Base-by-base conservation (phyloP, 2,888 invertebrate species). In the Maniola hyperantus region DNA sequence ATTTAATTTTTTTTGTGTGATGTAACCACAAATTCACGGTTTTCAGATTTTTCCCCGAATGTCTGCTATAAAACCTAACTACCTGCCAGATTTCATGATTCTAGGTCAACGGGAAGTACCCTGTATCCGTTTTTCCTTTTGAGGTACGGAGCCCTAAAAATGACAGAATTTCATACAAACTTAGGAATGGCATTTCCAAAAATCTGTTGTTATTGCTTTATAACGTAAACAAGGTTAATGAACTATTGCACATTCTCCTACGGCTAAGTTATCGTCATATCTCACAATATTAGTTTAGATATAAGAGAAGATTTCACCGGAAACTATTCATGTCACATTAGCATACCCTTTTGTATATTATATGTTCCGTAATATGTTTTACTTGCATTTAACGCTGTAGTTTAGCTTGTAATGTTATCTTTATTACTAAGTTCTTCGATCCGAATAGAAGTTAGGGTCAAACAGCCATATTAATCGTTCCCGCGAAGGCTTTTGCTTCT, bases 181-280 rank as follows among this genome's bases (percentile, higher is more conserved):
- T 26, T 26, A 26, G 26, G 4, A 4, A 4, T 26, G 26, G 26
- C 26, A 26, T 26, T 26, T 26, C 26, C 26, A 26, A 26, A 26
- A 26, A 26, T 26, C 77, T 79, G 76, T 79, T 77, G 79, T 84
- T 83, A 85, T 86, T 85, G 82, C 84, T 81, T 84, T 80, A 87
- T 85, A 81, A 85, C 87, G 84, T 83, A 85, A 88, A 88, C 85
- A 79, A 83, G 82, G 78, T 81, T 85, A 85, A 85, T 86, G 84
- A 86, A 82, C 79, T 79, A 83, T 83, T 79, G 79, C 82, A 74
- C 77, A 79, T 79, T 80, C 71, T 68, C 53, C 59, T 68, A 54
- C 68, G 68, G 70, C 69, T 69, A 63, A 67, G 69, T 72, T 74
- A 70, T 68, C 71, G 65, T 68, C 65, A 71, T 69, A 72, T 70